Conservation (phyloP, 2,113 vertebrate genomes). For the Oceanites oceanicus region DNA sequence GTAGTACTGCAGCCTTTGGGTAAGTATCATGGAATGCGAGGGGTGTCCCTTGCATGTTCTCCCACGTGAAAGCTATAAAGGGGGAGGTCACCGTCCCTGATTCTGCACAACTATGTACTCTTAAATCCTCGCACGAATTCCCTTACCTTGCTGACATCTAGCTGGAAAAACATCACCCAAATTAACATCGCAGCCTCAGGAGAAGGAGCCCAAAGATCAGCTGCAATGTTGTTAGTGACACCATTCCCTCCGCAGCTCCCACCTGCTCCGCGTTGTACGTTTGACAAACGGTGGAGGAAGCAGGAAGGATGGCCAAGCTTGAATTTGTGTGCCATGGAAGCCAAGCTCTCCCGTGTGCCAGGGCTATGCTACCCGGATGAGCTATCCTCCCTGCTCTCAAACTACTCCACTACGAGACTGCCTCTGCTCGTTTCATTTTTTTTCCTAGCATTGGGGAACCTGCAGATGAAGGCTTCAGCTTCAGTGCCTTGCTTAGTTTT, state of each 20-base stretch:
- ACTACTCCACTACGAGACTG: background rate
- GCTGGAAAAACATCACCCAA: background rate
- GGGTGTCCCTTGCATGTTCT: background rate
- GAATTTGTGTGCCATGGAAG: background rate
- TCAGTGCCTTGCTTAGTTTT: background rate
- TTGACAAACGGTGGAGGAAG: background rate
- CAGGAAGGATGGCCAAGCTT: background rate
- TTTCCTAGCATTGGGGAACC: background rate
- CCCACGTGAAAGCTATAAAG: background rate
- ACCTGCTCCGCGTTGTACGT: rapidly evolving
- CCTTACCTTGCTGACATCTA: background rate
- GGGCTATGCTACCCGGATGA: background rate
- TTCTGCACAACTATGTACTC: background rate
- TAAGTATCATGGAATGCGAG: background rate
- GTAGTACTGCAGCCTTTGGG: background rate
- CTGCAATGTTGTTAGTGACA: background rate
- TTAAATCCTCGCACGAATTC: background rate
- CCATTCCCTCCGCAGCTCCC: background rate
- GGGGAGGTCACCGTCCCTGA: background rate
- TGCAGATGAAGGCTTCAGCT: background rate
- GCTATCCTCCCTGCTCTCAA: background rate
- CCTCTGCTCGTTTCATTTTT: background rate
- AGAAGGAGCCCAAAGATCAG: background rate
- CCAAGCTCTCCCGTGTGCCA: background rate
- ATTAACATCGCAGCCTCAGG: background rate